Base-by-base conservation (phyloP, 2,888 invertebrate genomes). In the Cordylochernes scorpioides region DNA sequence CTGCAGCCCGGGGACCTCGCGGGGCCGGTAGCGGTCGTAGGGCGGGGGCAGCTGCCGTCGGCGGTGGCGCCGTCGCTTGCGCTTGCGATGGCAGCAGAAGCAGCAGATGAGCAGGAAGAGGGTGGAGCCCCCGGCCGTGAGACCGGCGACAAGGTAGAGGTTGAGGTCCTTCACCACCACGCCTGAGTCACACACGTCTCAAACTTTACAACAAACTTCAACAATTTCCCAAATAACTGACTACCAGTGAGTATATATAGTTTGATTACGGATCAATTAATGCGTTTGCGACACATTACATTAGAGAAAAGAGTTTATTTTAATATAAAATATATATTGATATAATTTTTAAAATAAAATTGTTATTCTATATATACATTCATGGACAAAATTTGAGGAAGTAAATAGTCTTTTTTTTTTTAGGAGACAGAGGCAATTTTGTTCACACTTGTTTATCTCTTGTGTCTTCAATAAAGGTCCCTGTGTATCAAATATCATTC, bases 91-190 rank as follows among this genome's bases (percentile, higher is more conserved):
- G 44, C 65, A 67, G 46, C 63, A 52, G 32, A 65, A 52, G 51
- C 62, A 62, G 29, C 49, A 40, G 27, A 46, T 46, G 29, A 61
- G 42, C 22, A 55, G 52, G 40, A 63, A 45, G 32, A 59, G 55
- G 35, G 59, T 52, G 35, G 57, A 53, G 34, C 52, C 52, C 38
- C 54, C 58, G 35, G 57, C 56, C 38, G 57, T 55, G 33, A 52
- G 54, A 46, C 49, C 60, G 47, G 50, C 40, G 32, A 55, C 53
- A 58, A 59, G 62, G 59, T 59, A 59, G 53, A 59, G 61, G 54
- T 63, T 62, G 51, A 63, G 32, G 3, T 26, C 27, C 8, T 17
- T 21, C 14, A 22, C 13, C 17, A 29, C 17, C 21, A 26, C 28
- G 25, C 37, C 37, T 37, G 27, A 4, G 30, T 28, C 13, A 24